Evolutionary conservation across 2,797 vertebrate species (phyloP).

Genomic region (Hypotaenidia okinawae): DNA sequence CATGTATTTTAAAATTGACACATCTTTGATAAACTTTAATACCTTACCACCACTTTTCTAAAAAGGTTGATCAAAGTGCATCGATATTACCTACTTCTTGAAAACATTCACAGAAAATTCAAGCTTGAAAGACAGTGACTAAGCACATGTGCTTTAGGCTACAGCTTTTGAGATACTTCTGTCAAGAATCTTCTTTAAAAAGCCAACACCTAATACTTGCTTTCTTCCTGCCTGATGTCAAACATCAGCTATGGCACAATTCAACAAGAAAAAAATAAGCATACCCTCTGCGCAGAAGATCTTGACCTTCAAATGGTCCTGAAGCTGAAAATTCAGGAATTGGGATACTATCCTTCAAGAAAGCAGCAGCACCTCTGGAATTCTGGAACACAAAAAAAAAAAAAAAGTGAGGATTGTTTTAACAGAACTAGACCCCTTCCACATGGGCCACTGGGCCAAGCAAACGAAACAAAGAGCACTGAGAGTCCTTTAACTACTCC

Average conservation of each 20-base stretch:
- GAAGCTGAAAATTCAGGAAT: constrained; percentile 85
- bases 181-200: background rate
- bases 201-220: background rate
- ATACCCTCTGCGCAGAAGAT: constrained; percentile 90
- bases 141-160: background rate
- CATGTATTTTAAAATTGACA: background rate
- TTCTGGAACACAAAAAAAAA: constrained; percentile 76
- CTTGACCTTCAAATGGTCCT: constrained; percentile 86
- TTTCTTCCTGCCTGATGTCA: background rate
- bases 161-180: background rate
- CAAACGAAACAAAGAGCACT: background rate
- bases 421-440: background rate
- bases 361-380: constrained; percentile 85
- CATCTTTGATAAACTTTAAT: background rate
- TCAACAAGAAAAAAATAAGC: background rate
- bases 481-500: background rate
- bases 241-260: background rate
- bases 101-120: background rate
- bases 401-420: background rate
- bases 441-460: rapidly evolving
- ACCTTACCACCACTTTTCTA: background rate
- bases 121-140: background rate
- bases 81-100: background rate
- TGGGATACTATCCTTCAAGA: constrained; percentile 90
- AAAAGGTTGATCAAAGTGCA: background rate